Conservation (phyloP, 2,888 invertebrate genomes). For the Cantharis rufa region DNA sequence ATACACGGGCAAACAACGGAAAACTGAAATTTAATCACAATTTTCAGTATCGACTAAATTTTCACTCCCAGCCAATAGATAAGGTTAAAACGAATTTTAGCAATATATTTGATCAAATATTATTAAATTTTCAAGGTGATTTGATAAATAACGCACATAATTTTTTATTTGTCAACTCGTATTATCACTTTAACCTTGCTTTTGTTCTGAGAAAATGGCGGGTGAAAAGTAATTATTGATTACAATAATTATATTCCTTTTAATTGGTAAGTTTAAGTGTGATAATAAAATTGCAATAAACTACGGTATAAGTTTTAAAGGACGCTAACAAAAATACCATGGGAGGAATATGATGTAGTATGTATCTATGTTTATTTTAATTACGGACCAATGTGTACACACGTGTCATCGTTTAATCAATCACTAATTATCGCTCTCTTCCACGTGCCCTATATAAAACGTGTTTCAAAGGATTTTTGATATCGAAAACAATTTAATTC, state of each 20-base stretch:
- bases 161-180: constrained; percentile 6
- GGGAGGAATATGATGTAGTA: neutral
- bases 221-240: neutral
- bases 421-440: neutral
- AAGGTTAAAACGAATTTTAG: neutral
- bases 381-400: neutral
- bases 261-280: neutral
- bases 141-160: constrained; percentile 5
- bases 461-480: neutral
- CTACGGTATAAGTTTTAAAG: neutral
- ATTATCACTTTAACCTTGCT: constrained; percentile 7
- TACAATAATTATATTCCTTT: neutral
- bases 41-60: neutral
- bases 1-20: neutral
- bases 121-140: constrained; percentile 9
- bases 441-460: constrained; percentile 11
- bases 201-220: constrained; percentile 6
- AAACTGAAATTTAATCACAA: neutral
- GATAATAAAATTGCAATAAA: neutral
- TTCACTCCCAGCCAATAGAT: neutral
- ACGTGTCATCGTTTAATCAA: constrained; percentile 1
- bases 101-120: constrained; percentile 5
- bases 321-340: neutral
- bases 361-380: neutral
- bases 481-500: neutral